phyloP scores from a whole-genome alignment of 2,888 invertebrate genomes.

The Orthonevra nobilis region DNA sequence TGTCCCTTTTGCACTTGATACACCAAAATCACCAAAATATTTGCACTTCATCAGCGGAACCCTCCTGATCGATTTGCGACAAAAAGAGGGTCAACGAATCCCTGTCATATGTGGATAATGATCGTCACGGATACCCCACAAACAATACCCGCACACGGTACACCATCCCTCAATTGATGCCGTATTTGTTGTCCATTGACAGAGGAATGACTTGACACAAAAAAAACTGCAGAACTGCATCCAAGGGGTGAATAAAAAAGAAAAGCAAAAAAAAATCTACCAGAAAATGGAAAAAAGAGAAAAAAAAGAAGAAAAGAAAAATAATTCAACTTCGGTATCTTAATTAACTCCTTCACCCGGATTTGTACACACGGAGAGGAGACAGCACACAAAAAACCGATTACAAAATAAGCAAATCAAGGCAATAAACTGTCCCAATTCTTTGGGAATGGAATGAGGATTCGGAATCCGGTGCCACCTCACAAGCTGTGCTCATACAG shows the following conservation, averaged over 20 bases:
- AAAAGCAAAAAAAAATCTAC: not conserved
- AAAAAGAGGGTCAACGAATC: slow-evolving; percentile 47
- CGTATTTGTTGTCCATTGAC: slow-evolving; percentile 24
- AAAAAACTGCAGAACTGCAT: slow-evolving; percentile 47
- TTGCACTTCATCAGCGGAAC: slow-evolving; percentile 56
- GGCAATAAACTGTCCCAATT: slow-evolving; percentile 69
- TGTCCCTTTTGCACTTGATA: slow-evolving; percentile 59
- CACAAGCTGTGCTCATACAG: slow-evolving; percentile 70
- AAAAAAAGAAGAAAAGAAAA: not conserved
- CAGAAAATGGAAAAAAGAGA: not conserved
- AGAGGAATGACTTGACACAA: slow-evolving; percentile 54
- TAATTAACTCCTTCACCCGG: slow-evolving; percentile 67
- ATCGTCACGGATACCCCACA: slow-evolving; percentile 26
- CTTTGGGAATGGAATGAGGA: no score
- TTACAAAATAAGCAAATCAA: slow-evolving; percentile 69
- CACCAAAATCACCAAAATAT: slow-evolving; percentile 67
- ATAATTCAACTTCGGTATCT: slow-evolving; percentile 59
- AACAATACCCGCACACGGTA: slow-evolving; percentile 22
- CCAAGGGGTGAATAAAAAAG: no score
- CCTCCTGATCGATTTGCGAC: slow-evolving; percentile 46
- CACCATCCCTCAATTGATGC: slow-evolving; percentile 23
- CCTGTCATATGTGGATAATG: slow-evolving; percentile 66
- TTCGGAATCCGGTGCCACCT: slow-evolving; percentile 58
- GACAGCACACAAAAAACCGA: slow-evolving; percentile 40
- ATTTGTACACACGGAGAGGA: slow-evolving; percentile 23